A percentile compares a stretch with the other conserved stretches of the same genome.
Conservation (phyloP, 1,140 invertebrate species). For the Trachymyrmex septentrionalis region DNA sequence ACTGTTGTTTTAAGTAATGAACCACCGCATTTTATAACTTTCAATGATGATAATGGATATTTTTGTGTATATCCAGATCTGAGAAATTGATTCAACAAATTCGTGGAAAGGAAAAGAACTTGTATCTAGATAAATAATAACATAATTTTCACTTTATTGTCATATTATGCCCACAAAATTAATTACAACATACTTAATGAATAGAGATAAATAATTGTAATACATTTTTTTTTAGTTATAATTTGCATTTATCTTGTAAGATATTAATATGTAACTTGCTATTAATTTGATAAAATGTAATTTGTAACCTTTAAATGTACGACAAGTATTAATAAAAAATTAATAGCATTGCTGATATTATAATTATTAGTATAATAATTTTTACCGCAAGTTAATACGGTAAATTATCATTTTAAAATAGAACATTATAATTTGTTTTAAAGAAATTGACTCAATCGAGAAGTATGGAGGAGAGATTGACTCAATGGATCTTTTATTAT, state of each 20-base stretch:
- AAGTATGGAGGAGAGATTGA: too few relatives aligned
- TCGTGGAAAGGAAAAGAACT: constrained; percentile 68
- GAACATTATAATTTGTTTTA: neutral
- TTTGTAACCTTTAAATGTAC: neutral
- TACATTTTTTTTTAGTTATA: neutral
- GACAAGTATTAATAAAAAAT: neutral
- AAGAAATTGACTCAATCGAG: neutral
- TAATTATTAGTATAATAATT: neutral
- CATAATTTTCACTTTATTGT: neutral
- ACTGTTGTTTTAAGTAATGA: constrained; percentile 73
- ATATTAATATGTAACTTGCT: neutral
- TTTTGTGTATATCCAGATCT: constrained; percentile 33
- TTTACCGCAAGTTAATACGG: neutral
- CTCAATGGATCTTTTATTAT: neutral
- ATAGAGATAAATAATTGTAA: neutral
- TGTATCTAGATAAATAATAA: constrained; percentile 53
- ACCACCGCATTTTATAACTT: constrained; percentile 72
- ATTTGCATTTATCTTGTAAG: neutral
- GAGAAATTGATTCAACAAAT: constrained; percentile 66
- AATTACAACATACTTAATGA: neutral
- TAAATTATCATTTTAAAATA: neutral
- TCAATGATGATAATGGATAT: constrained; percentile 65
- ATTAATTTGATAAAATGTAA: neutral
- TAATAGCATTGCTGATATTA: neutral
- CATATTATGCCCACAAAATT: neutral